Conservation (phyloP, 2,888 invertebrate species). For the Chironomus tentans region DNA sequence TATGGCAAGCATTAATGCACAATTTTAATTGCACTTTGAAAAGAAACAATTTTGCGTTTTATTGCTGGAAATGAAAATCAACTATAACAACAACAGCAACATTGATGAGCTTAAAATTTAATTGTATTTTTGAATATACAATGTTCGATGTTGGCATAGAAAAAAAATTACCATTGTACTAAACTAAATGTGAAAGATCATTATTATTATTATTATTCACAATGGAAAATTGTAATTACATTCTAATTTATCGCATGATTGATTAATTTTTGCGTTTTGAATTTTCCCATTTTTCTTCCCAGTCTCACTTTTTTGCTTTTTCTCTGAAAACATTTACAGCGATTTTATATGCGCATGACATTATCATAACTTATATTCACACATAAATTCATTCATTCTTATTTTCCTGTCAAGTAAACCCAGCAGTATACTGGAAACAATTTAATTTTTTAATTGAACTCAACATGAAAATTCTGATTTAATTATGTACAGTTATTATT, state of each 20-base stretch:
- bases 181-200: not conserved
- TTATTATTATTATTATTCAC: not conserved
- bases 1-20: not conserved
- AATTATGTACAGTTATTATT: slow-evolving; percentile 18
- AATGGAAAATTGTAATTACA: slow-evolving; percentile 19
- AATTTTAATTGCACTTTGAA: slow-evolving; percentile 2
- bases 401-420: slow-evolving; percentile 20
- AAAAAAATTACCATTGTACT: too few relatives aligned
- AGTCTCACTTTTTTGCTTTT: not conserved
- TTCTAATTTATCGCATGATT: slow-evolving; percentile 18
- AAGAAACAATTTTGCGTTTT: not conserved
- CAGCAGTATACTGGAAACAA: slow-evolving; percentile 11
- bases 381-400: not conserved
- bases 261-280: not conserved
- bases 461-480: slow-evolving; percentile 26
- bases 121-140: not conserved
- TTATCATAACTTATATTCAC: not conserved
- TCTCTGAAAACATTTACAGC: not conserved
- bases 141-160: not conserved
- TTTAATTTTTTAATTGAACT: slow-evolving; percentile 23
- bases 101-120: not conserved
- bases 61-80: not conserved
- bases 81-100: not conserved
- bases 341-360: not conserved
- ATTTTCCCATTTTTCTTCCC: not conserved